Conservation (phyloP, 2,888 invertebrate genomes). For the Diabrotica balteata region DNA sequence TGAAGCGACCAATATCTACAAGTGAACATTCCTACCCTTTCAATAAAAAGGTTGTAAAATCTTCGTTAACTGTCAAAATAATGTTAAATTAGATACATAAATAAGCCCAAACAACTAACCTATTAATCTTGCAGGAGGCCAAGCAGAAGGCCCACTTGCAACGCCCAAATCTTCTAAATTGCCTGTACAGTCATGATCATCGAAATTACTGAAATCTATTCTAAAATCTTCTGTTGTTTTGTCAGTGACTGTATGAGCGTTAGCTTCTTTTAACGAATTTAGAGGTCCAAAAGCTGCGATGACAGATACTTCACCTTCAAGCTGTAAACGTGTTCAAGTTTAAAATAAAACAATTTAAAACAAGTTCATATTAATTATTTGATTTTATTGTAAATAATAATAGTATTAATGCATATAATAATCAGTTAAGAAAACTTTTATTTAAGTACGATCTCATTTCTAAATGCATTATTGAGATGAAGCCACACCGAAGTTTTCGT, state of each 20-base stretch:
- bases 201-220: conserved; percentile 77
- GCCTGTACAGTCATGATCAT: conserved; percentile 76
- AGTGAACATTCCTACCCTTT: too few species aligned
- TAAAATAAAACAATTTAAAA: background rate
- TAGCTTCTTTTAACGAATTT: conserved; percentile 81
- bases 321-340: background rate
- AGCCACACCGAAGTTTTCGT: too few species aligned
- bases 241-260: conserved; percentile 79
- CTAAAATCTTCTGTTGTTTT: conserved; percentile 76
- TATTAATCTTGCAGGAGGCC: conserved; percentile 72
- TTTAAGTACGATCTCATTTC: too few species aligned
- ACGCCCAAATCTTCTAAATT: conserved; percentile 70
- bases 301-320: conserved; percentile 57
- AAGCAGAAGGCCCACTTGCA: conserved; percentile 68
- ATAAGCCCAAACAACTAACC: conserved; percentile 46
- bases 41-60: too few species aligned
- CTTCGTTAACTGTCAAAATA: too few species aligned
- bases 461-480: too few species aligned
- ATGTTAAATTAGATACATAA: too few species aligned
- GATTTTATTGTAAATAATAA: too few species aligned
- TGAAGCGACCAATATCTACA: too few species aligned
- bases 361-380: too few species aligned
- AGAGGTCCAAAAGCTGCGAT: conserved; percentile 89
- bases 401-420: too few species aligned
- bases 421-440: too few species aligned